A percentile compares a stretch with the other conserved stretches of the same genome.
Conservation (phyloP, 2,888 invertebrate genomes). For the Ceratothoa steindachneri region DNA sequence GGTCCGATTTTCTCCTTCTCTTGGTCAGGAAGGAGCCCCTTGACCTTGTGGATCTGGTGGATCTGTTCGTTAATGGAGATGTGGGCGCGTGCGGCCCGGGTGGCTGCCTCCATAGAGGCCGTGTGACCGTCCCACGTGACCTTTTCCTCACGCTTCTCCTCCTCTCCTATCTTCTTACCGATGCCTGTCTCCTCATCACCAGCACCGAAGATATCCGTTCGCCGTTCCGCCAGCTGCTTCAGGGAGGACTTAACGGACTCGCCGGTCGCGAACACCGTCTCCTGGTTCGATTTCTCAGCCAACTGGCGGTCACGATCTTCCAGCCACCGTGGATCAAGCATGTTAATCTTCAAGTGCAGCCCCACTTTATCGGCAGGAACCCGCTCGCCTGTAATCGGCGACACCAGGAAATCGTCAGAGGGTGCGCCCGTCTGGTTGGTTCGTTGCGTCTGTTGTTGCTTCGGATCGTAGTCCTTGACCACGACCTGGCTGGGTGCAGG, state of each 20-base stretch:
- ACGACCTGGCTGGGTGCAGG: conserved; percentile 88
- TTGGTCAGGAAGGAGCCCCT: conserved; percentile 88
- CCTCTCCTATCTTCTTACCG: conserved; percentile 95
- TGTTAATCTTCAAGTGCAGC: conserved; percentile 94
- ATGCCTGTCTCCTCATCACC: conserved; percentile 98
- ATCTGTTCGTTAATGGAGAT: conserved; percentile 95
- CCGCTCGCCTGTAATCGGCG: conserved; percentile 95
- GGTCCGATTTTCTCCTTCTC: conserved; percentile 97
- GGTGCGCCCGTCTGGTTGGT: conserved; percentile 52
- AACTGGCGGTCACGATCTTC: conserved; percentile 91
- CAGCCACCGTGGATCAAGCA: conserved; percentile 94
- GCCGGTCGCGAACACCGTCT: conserved; percentile 72
- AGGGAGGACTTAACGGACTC: conserved; percentile 75
- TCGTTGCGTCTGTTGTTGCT: conserved; percentile 60
- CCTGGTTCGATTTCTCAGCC: conserved; percentile 83
- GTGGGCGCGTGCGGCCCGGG: conserved; percentile 86
- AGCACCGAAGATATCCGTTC: conserved; percentile 99
- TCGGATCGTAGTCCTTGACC: conserved; percentile 94
- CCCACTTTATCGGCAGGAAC: conserved; percentile 96
- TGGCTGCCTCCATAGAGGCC: conserved; percentile 91
- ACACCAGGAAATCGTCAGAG: conserved; percentile 87
- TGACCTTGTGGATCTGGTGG: conserved; percentile 93
- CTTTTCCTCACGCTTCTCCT: conserved; percentile 71
- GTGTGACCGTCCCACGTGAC: conserved; percentile 94
- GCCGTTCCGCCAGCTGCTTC: conserved; percentile 91